Percentiles rank a stretch among this genome's conserved stretches.
Evolutionary conservation across 30 jellyfish, hydroid and myxozoan genomes (phyloP).

Genomic region (Cassiopea xamachana): DNA sequence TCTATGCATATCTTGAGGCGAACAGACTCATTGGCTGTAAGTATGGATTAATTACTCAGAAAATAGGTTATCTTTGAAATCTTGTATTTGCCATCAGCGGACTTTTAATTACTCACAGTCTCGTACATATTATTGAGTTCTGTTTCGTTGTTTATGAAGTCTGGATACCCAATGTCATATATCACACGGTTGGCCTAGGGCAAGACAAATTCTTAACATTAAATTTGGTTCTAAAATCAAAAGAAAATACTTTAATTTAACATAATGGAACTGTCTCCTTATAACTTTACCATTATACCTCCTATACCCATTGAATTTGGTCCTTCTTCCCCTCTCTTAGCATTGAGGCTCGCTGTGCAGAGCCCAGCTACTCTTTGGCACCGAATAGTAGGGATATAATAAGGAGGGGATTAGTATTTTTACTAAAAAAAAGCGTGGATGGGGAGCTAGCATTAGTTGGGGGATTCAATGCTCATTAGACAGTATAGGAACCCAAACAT

Average conservation of each 20-base stretch:
- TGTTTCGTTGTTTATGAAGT: constrained; percentile 23
- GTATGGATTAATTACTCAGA: neutral
- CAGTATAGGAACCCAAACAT: too few relatives aligned
- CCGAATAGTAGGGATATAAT: too few relatives aligned
- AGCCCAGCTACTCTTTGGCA: too few relatives aligned
- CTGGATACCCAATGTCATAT: constrained; percentile 66
- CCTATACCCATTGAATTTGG: too few relatives aligned
- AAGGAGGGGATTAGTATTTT: too few relatives aligned
- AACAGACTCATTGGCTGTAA: neutral
- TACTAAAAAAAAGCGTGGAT: too few relatives aligned
- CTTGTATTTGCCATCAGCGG: neutral
- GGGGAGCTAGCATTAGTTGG: too few relatives aligned
- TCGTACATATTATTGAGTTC: constrained; percentile 17
- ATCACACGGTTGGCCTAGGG: constrained; percentile 52
- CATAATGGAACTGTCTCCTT: neutral
- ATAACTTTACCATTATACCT: neutral
- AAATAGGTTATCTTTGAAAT: neutral
- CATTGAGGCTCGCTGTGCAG: too few relatives aligned
- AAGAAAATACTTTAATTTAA: neutral
- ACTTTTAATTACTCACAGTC: constrained; percentile 3
- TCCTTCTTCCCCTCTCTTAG: too few relatives aligned
- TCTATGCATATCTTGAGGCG: neutral
- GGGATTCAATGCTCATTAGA: too few relatives aligned
- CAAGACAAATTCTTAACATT: neutral
- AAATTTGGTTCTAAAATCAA: neutral